Evolutionary conservation across 2,888 invertebrate species (phyloP).

Genomic region (Troides oblongomaculatus): DNA sequence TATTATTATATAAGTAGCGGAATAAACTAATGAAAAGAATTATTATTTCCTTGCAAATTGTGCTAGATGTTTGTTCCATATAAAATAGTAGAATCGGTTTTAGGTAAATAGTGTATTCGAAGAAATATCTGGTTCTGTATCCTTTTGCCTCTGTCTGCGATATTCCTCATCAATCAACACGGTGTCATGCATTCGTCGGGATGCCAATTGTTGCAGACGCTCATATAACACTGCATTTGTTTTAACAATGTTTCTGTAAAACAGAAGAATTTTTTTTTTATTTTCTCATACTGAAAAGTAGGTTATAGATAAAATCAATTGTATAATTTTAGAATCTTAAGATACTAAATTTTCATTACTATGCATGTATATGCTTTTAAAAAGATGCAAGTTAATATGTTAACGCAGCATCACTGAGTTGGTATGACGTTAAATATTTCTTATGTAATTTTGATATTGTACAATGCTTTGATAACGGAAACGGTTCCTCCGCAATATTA

Average conservation of each 20-base stretch:
- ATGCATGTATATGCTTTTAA: no score
- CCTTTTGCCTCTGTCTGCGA: conserved; percentile 37
- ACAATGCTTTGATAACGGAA: not conserved
- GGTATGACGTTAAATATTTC: no score
- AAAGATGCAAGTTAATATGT: no score
- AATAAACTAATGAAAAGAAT: no score
- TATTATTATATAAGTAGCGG: no score
- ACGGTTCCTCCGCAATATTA: not conserved
- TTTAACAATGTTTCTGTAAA: conserved; percentile 51
- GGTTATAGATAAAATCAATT: no score
- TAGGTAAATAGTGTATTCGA: conserved; percentile 6
- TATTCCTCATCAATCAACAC: conserved; percentile 63
- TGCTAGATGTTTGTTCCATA: no score
- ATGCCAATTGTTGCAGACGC: conserved; percentile 68
- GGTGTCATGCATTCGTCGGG: conserved; percentile 71
- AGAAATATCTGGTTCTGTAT: conserved; percentile 23
- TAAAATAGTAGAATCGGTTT: not conserved
- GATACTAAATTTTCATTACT: no score
- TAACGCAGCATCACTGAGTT: no score
- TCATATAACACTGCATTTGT: conserved; percentile 65
- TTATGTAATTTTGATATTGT: not conserved
- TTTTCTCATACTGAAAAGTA: no score
- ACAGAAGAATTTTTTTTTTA: not conserved
- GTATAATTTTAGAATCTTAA: no score
- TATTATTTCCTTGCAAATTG: no score